Evolutionary conservation across 2,113 vertebrate species (phyloP).

Genomic region (Cyprinus carpio): DNA sequence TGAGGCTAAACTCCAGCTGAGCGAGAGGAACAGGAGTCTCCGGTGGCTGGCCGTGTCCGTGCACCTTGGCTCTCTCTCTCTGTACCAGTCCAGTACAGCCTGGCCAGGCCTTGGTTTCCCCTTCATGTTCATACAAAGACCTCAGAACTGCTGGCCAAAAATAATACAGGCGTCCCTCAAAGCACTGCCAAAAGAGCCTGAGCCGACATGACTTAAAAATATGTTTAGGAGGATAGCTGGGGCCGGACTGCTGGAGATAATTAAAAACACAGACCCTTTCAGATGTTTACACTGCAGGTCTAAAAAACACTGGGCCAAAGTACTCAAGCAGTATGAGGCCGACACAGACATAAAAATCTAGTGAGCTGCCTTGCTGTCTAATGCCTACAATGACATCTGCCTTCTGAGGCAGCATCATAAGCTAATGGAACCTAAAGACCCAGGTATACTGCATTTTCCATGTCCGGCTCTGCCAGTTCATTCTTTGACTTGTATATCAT

Average conservation of each 20-base stretch:
- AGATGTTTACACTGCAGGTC: conserved; percentile 53
- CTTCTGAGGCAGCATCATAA: background rate
- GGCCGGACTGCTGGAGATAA: conserved; percentile 57
- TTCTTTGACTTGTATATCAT: too few species aligned
- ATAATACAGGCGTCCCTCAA: conserved; percentile 57
- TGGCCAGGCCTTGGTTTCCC: conserved; percentile 36
- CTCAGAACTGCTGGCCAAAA: conserved; percentile 53
- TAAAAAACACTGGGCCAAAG: conserved; percentile 10
- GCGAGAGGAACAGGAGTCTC: conserved; percentile 25
- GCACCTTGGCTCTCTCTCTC: background rate
- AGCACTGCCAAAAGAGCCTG: conserved; percentile 49
- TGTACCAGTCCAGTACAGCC: background rate
- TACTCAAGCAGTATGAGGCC: conserved; percentile 11
- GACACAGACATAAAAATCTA: background rate
- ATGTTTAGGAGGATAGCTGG: conserved; percentile 55
- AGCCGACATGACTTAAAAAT: conserved; percentile 58
- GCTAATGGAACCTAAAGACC: background rate
- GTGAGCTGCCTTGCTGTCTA: background rate
- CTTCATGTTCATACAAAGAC: conserved; percentile 37
- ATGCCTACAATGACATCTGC: background rate
- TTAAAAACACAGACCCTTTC: conserved; percentile 62
- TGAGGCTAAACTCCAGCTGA: conserved; percentile 29
- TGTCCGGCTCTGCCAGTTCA: background rate
- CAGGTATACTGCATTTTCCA: background rate
- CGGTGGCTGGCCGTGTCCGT: conserved; percentile 2